These are phyloP conservation scores for Oligia strigilis DNA, from an alignment of 2,888 invertebrate species.

Conservation along the genomic window DNA sequence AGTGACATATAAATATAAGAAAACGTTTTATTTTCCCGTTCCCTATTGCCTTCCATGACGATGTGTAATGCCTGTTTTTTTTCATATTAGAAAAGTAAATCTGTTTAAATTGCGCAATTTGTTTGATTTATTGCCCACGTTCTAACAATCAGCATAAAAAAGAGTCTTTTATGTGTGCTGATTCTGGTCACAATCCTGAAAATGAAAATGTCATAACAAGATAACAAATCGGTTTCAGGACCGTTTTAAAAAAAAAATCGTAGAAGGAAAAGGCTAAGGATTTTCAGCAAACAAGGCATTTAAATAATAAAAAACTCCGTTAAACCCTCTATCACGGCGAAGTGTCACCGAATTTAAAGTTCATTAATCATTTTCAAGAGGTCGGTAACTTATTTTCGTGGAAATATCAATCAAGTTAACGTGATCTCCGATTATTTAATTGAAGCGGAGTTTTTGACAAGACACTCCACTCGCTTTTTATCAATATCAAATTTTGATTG, in stretches of 20 bases:
- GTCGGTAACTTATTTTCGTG: constrained; percentile 62
- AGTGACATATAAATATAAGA: not conserved
- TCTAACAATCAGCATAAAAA: not conserved
- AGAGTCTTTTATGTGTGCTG: not conserved
- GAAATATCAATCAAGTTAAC: constrained; percentile 70
- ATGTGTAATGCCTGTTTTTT: not conserved
- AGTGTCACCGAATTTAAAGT: constrained; percentile 62
- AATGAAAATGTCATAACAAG: not conserved
- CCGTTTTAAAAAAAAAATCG: not conserved
- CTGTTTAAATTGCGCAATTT: not conserved
- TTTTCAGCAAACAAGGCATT: constrained; percentile 16
- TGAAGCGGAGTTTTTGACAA: constrained; percentile 68
- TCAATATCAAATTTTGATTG: constrained; percentile 68
- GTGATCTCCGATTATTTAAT: constrained; percentile 69
- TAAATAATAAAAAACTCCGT: constrained; percentile 42
- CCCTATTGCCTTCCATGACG: not conserved
- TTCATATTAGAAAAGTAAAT: not conserved
- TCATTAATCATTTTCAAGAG: constrained; percentile 69
- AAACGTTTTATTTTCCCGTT: not conserved
- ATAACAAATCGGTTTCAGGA: not conserved
- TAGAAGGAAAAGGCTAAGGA: not conserved
- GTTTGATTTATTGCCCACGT: not conserved
- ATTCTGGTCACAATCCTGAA: not conserved
- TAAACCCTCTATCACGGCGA: constrained; percentile 25
- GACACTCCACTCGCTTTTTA: constrained; percentile 64